phyloP scores from a whole-genome alignment of 1,140 invertebrate species.

The Luehdorfia chinensis region DNA sequence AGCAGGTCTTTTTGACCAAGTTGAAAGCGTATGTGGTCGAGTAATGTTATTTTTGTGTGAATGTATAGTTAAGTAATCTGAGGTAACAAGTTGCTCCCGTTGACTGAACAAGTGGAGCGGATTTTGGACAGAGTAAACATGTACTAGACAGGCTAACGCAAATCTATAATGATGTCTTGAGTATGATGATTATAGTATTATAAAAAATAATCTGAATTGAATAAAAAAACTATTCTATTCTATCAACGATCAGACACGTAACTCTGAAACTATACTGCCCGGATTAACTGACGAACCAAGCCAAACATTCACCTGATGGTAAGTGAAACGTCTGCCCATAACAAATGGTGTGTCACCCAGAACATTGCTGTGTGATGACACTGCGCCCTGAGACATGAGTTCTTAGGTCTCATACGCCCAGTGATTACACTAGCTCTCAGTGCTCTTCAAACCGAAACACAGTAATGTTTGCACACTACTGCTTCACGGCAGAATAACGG shows the following conservation, averaged over 20 bases:
- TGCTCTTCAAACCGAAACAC: too few relatives aligned
- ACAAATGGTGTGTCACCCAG: too few relatives aligned
- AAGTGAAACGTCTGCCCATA: too few relatives aligned
- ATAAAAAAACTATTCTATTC: neutral
- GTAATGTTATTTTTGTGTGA: conserved; percentile 21
- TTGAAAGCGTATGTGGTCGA: conserved; percentile 24
- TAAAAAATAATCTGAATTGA: neutral
- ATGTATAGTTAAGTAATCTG: conserved; percentile 46
- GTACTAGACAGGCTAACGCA: conserved; percentile 23
- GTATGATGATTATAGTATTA: neutral
- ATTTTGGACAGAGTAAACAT: conserved; percentile 29
- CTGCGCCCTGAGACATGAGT: neutral
- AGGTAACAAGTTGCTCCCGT: conserved; percentile 56
- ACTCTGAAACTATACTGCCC: neutral
- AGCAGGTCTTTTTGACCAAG: too few relatives aligned
- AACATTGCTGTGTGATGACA: too few relatives aligned
- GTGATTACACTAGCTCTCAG: too few relatives aligned
- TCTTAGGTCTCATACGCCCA: too few relatives aligned
- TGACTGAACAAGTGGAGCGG: conserved; percentile 53
- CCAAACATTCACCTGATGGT: too few relatives aligned
- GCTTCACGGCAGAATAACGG: too few relatives aligned
- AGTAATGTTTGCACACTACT: too few relatives aligned
- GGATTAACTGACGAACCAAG: neutral
- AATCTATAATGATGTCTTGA: neutral
- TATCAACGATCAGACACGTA: neutral